Conservation (phyloP, 2,888 invertebrate species). For the Sclerodermus sp. region DNA sequence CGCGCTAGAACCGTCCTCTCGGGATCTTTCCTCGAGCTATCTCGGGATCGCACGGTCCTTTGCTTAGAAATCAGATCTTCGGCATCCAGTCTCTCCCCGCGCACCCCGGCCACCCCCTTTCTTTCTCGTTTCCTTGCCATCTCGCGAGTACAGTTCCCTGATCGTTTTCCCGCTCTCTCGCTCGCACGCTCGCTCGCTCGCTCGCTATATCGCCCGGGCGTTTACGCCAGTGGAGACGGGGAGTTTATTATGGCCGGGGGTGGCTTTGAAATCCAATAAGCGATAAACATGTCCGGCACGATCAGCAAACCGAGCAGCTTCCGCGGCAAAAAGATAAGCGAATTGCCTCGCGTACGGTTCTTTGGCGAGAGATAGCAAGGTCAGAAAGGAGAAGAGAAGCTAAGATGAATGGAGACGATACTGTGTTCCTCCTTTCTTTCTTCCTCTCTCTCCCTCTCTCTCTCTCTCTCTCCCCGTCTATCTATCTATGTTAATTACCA, state of each 20-base stretch:
- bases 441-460: not conserved
- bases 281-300: too few species aligned
- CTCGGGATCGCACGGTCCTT: not conserved
- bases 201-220: too few species aligned
- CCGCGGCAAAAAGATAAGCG: too few species aligned
- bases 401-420: conserved; percentile 14
- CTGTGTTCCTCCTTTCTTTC: conserved; percentile 6
- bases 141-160: conserved; percentile 6
- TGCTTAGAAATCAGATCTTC: conserved; percentile 7
- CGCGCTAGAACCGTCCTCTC: not conserved
- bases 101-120: conserved; percentile 13
- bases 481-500: conserved; percentile 46
- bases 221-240: too few species aligned
- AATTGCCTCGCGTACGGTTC: too few species aligned
- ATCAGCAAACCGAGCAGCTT: too few species aligned
- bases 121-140: conserved; percentile 7
- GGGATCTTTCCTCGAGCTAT: not conserved
- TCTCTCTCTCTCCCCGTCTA: conserved; percentile 2
- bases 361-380: too few species aligned
- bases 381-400: too few species aligned
- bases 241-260: not conserved
- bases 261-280: too few species aligned
- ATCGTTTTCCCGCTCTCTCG: too few species aligned
- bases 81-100: conserved; percentile 16
- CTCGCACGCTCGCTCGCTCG: too few species aligned